phyloP scores from a whole-genome alignment of 1,140 invertebrate genomes.

The Anastatus disparis region DNA sequence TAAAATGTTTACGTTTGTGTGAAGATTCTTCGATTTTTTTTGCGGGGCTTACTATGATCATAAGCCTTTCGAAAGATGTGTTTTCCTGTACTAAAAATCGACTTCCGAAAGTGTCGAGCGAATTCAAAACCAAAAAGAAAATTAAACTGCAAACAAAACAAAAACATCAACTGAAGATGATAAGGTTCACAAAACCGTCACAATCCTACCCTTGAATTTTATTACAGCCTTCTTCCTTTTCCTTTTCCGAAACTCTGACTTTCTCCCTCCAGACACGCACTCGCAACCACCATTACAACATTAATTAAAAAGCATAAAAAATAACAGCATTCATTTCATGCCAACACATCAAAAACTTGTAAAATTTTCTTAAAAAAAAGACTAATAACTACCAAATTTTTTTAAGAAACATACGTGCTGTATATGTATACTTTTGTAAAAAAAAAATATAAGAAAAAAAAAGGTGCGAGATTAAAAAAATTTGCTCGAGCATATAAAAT shows the following conservation, averaged over 20 bases:
- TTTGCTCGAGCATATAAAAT: conserved; percentile 26
- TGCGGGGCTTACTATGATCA: conserved; percentile 10
- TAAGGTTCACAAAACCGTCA: neutral
- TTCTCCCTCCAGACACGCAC: conserved; percentile 35
- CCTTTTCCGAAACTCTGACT: conserved; percentile 32
- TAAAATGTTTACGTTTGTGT: neutral
- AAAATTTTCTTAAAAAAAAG: conserved; percentile 11
- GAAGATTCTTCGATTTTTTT: conserved; percentile 10
- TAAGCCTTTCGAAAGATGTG: conserved; percentile 27
- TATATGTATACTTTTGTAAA: conserved; percentile 25
- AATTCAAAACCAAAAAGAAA: conserved; percentile 30
- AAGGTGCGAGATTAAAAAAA: conserved; percentile 23
- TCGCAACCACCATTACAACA: neutral
- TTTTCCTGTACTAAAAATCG: conserved; percentile 11
- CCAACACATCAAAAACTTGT: conserved; percentile 4
- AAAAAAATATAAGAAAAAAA: conserved; percentile 18
- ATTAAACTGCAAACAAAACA: conserved; percentile 1
- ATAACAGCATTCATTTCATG: conserved; percentile 9
- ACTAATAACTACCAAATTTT: neutral
- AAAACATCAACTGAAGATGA: too few species aligned
- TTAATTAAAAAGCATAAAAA: neutral
- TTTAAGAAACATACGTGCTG: conserved; percentile 13
- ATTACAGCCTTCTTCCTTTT: conserved; percentile 33
- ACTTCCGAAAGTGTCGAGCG: conserved; percentile 34
- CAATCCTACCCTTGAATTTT: conserved; percentile 7